Base-by-base conservation (phyloP, 2,113 vertebrate genomes). In the Pterocles gutturalis region DNA sequence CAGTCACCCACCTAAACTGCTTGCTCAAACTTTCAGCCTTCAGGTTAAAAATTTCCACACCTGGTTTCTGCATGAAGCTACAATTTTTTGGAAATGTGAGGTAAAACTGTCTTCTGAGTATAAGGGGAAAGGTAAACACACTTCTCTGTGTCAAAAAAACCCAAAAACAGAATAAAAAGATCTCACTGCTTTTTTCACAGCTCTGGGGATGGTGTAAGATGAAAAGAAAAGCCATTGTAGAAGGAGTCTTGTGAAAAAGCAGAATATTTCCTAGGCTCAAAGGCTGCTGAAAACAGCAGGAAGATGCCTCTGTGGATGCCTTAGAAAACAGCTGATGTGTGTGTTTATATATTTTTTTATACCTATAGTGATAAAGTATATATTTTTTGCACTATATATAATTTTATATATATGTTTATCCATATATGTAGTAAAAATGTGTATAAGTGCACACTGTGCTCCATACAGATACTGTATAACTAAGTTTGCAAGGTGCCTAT, bases 31-130 rank as follows among this genome's bases (percentile, higher is more conserved):
- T 80, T 83, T 81, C 62, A 93, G 20, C 57, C 33, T 75, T 89
- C 57, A 48, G 57, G 64, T 93, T 93, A 84, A 95, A 92, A 94
- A 57, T 93, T 97, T 97, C 87, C 89, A 3, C 3, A 11, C 17
- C 45, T 58, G 55, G 24, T 29, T 7, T 70, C 64, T 67, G 43
- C 2, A 1, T 45, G 51, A 83, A 92, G 20, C 25, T 64, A 77
- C 22, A 78, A 24, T 41, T 84, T 71, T 90, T 87, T 94, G 83
- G 80, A 97, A 93, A 84, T 51, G 38, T 87, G 43, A 48, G 55
- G 11, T 79, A 81, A 89, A 96, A 41, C 55, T 48, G 3, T 21
- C 51, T 87, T 96, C 89, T 81, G 62, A 92, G 58, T 80, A 66
- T 12, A 67, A 75, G 55, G 60, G 72, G n/a, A 83, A 69, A 86